phyloP scores from a whole-genome alignment of 1,140 invertebrate species.

The Anoplophora glabripennis region DNA sequence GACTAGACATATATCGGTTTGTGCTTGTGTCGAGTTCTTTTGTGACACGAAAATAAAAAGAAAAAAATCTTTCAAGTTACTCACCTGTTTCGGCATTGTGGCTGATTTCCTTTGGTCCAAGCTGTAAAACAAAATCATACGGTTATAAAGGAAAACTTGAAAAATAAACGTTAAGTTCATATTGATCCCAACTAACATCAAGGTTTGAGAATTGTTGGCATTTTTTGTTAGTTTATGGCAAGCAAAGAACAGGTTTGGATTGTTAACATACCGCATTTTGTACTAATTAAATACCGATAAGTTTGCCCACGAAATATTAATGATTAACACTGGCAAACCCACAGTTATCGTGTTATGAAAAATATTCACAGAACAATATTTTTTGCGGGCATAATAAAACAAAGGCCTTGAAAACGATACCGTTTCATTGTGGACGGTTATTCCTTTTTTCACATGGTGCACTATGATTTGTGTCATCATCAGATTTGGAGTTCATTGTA shows the following conservation, averaged over 20 bases:
- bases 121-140: background rate
- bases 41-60: background rate
- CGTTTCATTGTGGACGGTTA: background rate
- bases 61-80: background rate
- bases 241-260: background rate
- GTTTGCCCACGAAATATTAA: too few species aligned
- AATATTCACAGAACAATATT: background rate
- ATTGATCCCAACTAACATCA: too few species aligned
- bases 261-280: background rate
- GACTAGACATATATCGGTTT: background rate
- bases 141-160: too few species aligned
- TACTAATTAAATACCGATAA: too few species aligned
- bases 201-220: too few species aligned
- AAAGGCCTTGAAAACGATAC: background rate
- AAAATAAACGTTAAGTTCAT: too few species aligned
- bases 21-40: background rate
- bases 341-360: background rate
- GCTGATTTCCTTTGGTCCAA: background rate
- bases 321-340: too few species aligned
- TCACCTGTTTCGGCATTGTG: constrained; percentile 30
- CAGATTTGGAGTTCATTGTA: too few species aligned
- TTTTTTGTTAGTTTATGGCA: background rate
- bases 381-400: background rate
- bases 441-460: background rate
- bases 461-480: background rate